A percentile compares a stretch with the other conserved stretches of the same genome.
phyloP scores from a whole-genome alignment of 2,797 vertebrate genomes.

The Crenichthys baileyi region DNA sequence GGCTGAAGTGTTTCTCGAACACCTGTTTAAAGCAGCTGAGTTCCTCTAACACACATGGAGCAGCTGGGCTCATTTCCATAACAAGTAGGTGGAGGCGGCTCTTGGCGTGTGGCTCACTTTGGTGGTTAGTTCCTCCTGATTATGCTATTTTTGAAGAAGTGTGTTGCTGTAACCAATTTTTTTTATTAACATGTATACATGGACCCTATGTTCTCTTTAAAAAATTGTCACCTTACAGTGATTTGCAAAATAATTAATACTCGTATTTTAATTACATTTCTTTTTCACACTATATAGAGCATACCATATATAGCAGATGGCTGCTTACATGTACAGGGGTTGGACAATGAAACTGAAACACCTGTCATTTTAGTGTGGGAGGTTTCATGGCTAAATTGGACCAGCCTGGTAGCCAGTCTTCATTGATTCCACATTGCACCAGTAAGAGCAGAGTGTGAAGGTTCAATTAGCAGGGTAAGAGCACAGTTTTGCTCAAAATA shows the following conservation, averaged over 20 bases:
- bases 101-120: constrained; percentile 56
- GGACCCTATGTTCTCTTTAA: neutral
- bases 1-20: constrained; percentile 24
- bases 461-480: no score
- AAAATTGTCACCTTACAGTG: neutral
- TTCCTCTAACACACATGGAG: constrained; percentile 50
- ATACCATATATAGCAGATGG: no score
- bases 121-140: constrained; percentile 69
- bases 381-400: no score
- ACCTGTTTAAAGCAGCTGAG: constrained; percentile 49
- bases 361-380: no score
- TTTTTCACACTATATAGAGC: neutral
- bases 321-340: no score
- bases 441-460: no score
- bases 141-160: constrained; percentile 35
- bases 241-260: neutral
- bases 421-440: no score
- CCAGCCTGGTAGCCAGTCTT: no score
- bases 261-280: neutral
- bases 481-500: no score
- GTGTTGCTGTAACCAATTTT: constrained; percentile 24
- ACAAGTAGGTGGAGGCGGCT: constrained; percentile 60
- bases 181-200: constrained; percentile 11
- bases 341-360: no score
- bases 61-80: constrained; percentile 59